Evolutionary conservation across 2,888 invertebrate genomes (phyloP), one percentile per base, ranked within the genome.

Genomic region (Emmelina monodactyla): DNA sequence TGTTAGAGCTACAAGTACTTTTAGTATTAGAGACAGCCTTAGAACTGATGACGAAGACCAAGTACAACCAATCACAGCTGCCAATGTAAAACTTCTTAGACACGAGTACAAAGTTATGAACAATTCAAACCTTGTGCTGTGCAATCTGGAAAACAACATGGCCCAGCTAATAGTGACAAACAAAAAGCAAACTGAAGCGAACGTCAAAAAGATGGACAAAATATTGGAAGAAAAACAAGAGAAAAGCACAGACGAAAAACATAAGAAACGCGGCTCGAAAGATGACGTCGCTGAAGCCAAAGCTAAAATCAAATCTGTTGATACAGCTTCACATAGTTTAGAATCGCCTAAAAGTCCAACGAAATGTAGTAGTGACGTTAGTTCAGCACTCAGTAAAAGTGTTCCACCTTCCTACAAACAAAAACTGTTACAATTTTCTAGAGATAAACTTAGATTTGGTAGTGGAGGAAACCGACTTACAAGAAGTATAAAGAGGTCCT

Each of bases 391-490:
- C 0, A 80, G 81, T 42, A 82, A 75, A 50, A 81, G 81, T 53
- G 81, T 81, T 1, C 81, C 81, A 2, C 80, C 80, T 1, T 79
- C 80, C 2, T 82, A 80, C 38, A 82, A 78, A 40, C 80, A 82
- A 42, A 82, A 82, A 46, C 43, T 81, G 37, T 42, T 81, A 25
- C 80, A 81, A 41, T 81, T 81, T 47, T 81, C 81, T 1, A 64
- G 70, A 43, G 80, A 80, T 33, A 80, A 80, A 47, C 52, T 81
- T 1, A 59, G 75, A 37, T 78, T 80, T 51, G 79, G 67, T 1
- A 80, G 79, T 43, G 73, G 75, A 1, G 69, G 79, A 0, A 81
- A 80, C 32, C 70, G 60, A 47, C 46, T 81, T 28, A 81, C 80
- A 0, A 66, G 75, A 46, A 81, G 80, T 40, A 72, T 81, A 16